Percentiles rank a stretch among this genome's conserved stretches.
Conservation (phyloP, 2,113 vertebrate species). For the Tachysurus fulvidraco region DNA sequence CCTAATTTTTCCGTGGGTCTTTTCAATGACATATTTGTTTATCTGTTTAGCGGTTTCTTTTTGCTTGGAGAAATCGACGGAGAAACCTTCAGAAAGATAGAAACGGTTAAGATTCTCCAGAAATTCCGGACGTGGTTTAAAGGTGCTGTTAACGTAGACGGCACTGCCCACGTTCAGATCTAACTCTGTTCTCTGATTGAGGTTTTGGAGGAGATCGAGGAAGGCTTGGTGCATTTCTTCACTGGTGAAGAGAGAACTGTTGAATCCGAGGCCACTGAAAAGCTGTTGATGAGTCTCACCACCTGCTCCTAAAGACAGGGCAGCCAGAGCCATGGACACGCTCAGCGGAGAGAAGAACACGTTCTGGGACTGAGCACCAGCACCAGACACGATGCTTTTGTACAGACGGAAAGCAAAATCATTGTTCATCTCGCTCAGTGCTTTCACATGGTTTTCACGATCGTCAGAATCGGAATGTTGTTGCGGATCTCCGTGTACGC, state of each 20-base stretch:
- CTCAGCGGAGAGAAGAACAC: constrained; percentile 79
- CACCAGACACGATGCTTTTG: constrained; percentile 60
- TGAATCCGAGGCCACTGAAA: constrained; percentile 66
- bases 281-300: constrained; percentile 70
- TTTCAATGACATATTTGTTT: constrained; percentile 61
- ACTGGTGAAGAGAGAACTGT: constrained; percentile 42
- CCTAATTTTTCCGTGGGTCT: constrained; percentile 68
- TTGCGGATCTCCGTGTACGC: constrained; percentile 2
- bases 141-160: constrained; percentile 59
- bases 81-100: constrained; percentile 63
- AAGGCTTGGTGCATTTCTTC: constrained; percentile 55
- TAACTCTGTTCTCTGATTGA: constrained; percentile 3
- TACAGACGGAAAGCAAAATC: constrained; percentile 74
- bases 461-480: constrained; percentile 22
- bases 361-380: constrained; percentile 64
- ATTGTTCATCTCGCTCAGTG: constrained; percentile 64
- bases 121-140: constrained; percentile 56
- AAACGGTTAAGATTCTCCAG: constrained; percentile 60
- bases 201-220: constrained; percentile 39
- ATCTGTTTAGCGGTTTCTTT: constrained; percentile 57
- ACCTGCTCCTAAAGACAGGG: constrained; percentile 70
- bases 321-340: constrained; percentile 72
- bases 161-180: constrained; percentile 59
- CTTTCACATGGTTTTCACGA: constrained; percentile 66
- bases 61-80: constrained; percentile 60